These are phyloP conservation scores for Neria commutata DNA, from an alignment of 2,888 invertebrate genomes.

Conservation along the genomic window DNA sequence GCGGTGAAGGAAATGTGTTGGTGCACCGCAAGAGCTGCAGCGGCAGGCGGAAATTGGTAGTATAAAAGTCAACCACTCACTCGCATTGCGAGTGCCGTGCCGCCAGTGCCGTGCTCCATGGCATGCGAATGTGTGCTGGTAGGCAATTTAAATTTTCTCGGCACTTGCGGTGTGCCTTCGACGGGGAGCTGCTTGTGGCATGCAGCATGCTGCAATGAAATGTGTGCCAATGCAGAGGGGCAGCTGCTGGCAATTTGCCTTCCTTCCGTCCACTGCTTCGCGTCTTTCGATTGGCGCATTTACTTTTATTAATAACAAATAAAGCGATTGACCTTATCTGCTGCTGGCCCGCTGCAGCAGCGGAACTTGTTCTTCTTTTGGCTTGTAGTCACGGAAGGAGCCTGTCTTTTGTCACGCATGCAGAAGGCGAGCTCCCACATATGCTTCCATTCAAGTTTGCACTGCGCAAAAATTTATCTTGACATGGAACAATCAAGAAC, in stretches of 20 bases:
- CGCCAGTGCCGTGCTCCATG: conserved; percentile 7
- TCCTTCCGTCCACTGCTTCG: neutral
- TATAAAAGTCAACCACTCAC: conserved; percentile 57
- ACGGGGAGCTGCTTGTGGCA: no score
- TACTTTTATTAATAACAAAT: neutral
- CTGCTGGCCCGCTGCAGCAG: no score
- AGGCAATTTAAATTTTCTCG: conserved; percentile 20
- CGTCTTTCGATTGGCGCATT: neutral
- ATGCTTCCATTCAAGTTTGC: no score
- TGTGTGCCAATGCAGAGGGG: neutral
- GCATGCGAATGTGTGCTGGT: conserved; percentile 2
- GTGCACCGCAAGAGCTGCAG: conserved; percentile 31
- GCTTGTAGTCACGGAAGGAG: no score
- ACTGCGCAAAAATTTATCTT: no score
- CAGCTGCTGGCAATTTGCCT: neutral
- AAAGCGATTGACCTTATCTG: no score
- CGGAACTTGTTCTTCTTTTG: no score
- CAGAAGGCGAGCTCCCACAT: no score
- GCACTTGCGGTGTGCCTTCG: conserved; percentile 15
- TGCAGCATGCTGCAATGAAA: no score
- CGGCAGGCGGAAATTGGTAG: conserved; percentile 54
- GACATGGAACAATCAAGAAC: no score
- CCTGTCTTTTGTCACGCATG: no score
- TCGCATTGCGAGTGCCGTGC: conserved; percentile 37
- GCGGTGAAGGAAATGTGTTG: conserved; percentile 10